These are phyloP conservation scores for Sphenopsis melanotis DNA, from an alignment of 2,797 vertebrate genomes.

Conservation along the genomic window DNA sequence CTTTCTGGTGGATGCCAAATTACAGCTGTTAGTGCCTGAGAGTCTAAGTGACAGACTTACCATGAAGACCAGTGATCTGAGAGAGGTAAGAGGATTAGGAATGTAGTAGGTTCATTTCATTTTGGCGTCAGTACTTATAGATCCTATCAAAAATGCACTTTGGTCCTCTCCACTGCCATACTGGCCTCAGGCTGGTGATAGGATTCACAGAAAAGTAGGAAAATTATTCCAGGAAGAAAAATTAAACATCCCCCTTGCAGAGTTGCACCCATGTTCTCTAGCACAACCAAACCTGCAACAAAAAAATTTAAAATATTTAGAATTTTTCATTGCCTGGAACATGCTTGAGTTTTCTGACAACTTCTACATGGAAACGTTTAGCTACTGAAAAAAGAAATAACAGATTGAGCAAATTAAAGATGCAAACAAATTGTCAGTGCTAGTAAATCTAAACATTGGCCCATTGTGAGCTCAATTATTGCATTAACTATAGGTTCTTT, in stretches of 20 bases:
- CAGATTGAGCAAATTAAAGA: conserved; percentile 52
- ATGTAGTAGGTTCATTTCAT: neutral
- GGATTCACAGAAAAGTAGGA: neutral
- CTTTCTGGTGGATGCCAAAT: neutral
- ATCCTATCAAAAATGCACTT: neutral
- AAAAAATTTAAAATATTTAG: neutral
- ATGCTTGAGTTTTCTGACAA: neutral
- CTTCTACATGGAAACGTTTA: neutral
- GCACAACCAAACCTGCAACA: neutral
- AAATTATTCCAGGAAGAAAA: neutral
- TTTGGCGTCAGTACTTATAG: neutral
- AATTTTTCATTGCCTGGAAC: neutral
- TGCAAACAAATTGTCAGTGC: conserved; percentile 39
- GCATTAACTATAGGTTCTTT: neutral
- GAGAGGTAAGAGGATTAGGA: neutral
- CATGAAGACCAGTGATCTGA: neutral
- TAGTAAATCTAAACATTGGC: conserved; percentile 37
- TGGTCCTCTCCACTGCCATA: neutral
- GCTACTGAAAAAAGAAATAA: conserved; percentile 41
- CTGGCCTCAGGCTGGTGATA: neutral
- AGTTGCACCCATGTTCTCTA: neutral
- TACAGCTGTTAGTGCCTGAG: neutral
- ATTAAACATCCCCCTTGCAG: neutral
- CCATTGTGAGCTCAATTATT: neutral
- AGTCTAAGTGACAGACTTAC: neutral